phyloP scores from a whole-genome alignment of 2,888 invertebrate species.

The Pollenia griseotomentosa region DNA sequence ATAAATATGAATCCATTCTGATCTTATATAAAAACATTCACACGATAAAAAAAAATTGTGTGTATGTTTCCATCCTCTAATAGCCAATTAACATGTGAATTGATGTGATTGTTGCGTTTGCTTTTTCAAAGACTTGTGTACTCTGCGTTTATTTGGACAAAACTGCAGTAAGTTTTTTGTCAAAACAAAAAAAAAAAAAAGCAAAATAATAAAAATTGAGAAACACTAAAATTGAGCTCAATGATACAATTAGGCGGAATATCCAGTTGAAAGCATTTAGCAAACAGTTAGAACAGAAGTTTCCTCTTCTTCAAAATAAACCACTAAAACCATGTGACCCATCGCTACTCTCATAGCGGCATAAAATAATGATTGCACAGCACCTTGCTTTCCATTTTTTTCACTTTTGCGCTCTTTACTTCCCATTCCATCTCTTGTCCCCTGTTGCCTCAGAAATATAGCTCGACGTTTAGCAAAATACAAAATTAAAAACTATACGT shows the following conservation, averaged over 20 bases:
- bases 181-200: neutral
- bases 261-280: conserved; percentile 28
- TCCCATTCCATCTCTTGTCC: neutral
- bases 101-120: neutral
- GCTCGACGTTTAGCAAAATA: neutral
- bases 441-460: neutral
- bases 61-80: conserved; percentile 1
- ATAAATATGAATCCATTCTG: too few species aligned
- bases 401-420: neutral
- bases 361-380: conserved; percentile 25
- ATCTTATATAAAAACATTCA: too few species aligned
- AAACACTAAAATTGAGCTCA: neutral
- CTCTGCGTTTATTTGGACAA: conserved; percentile 43
- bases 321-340: conserved; percentile 5
- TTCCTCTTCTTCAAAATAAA: neutral
- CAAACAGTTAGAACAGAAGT: conserved; percentile 30
- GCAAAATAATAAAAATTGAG: neutral
- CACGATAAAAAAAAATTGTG: neutral
- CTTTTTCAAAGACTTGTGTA: neutral
- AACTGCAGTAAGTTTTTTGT: conserved; percentile 11
- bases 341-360: neutral
- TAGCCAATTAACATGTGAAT: conserved; percentile 55
- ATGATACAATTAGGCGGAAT: conserved; percentile 34
- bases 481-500: conserved; percentile 11
- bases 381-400: conserved; percentile 34